Evolutionary conservation across 2,888 invertebrate species (phyloP).

Genomic region (Spialia ferax): DNA sequence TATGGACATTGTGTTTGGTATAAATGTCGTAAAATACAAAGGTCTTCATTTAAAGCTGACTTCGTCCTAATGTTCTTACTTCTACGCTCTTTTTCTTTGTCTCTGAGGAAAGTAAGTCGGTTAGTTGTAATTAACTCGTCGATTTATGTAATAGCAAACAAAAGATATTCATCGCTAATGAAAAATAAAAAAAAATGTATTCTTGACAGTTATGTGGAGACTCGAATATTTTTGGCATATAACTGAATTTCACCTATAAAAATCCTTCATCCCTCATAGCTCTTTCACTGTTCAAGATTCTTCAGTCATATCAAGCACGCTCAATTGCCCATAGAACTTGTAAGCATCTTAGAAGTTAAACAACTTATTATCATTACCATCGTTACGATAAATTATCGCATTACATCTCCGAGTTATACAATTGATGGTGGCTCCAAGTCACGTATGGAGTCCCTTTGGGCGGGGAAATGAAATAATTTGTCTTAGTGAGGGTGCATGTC

Average conservation of each 20-base stretch:
- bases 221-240: no score
- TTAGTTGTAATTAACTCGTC: neutral
- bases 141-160: neutral
- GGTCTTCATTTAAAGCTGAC: conserved; percentile 19
- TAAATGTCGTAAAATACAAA: conserved; percentile 18
- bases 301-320: conserved; percentile 35
- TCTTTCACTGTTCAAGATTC: neutral
- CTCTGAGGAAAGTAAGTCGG: neutral
- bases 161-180: neutral
- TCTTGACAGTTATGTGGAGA: no score
- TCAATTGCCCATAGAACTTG: conserved; percentile 34
- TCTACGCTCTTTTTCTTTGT: neutral
- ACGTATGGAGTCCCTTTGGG: conserved; percentile 77
- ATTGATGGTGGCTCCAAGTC: conserved; percentile 74
- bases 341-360: conserved; percentile 42
- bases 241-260: no score
- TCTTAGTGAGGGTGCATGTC: conserved; percentile 84
- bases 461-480: conserved; percentile 86
- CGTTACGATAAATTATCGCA: conserved; percentile 68
- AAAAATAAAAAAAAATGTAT: no score
- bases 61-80: conserved; percentile 5
- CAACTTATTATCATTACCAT: conserved; percentile 60
- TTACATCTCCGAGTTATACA: conserved; percentile 65
- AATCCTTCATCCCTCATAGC: no score
- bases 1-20: conserved; percentile 23